Evolutionary conservation across 2,113 vertebrate genomes (phyloP).

Genomic region (Oncorhynchus nerka): DNA sequence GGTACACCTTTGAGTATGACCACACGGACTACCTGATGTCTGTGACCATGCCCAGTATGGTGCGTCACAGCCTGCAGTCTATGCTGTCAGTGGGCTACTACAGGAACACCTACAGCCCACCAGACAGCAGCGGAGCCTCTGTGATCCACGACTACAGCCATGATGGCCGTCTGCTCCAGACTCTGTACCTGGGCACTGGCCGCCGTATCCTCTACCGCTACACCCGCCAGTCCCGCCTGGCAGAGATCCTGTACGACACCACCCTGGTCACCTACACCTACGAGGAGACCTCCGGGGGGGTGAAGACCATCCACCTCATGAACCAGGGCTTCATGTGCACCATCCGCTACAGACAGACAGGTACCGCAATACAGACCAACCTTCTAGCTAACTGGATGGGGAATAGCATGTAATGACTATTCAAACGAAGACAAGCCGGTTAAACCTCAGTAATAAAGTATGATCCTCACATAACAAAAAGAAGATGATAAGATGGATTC

Average conservation of each 20-base stretch:
- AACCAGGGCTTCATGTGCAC: slow-evolving; percentile 75
- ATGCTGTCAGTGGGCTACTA: slow-evolving; percentile 93
- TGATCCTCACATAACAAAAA: background rate
- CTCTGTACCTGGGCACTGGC: slow-evolving; percentile 86
- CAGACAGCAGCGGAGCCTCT: slow-evolving; percentile 79
- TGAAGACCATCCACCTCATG: slow-evolving; percentile 97
- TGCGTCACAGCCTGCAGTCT: slow-evolving; percentile 90
- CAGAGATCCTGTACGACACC: slow-evolving; percentile 94
- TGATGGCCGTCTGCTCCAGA: slow-evolving; percentile 87
- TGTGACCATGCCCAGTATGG: slow-evolving; percentile 97
- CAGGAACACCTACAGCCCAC: slow-evolving; percentile 92
- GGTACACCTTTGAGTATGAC: slow-evolving; percentile 85
- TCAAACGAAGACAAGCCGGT: too few species aligned
- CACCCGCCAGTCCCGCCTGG: slow-evolving; percentile 83
- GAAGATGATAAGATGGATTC: background rate
- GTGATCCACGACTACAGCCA: slow-evolving; percentile 86
- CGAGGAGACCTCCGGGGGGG: slow-evolving; percentile 92
- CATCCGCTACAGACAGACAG: slow-evolving; percentile 10
- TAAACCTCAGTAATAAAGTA: background rate
- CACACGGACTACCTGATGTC: slow-evolving; percentile 88
- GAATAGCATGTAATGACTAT: background rate
- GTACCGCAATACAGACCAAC: background rate
- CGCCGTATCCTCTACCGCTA: slow-evolving; percentile 90
- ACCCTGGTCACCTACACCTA: slow-evolving; percentile 96
- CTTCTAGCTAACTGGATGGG: background rate